Evolutionary conservation across 1,140 invertebrate species (phyloP), one percentile per base, ranked within the genome.

Genomic region (Akabosia matsudoensis): DNA sequence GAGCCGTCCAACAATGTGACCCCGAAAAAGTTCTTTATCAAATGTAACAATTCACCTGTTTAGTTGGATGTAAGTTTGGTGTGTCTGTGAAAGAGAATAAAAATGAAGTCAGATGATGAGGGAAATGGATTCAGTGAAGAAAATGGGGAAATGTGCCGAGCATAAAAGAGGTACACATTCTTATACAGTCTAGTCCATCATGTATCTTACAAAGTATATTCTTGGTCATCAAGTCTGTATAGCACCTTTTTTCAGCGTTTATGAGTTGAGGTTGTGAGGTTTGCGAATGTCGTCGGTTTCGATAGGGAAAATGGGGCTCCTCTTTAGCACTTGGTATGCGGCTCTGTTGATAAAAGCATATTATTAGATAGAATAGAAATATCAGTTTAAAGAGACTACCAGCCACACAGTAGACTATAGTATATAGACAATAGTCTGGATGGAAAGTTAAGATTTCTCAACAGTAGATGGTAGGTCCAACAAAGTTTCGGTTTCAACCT

Each of bases 401-500:
- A 45, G 37, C 37, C 7, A 18, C 37, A 45, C 37, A 45, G 18
- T 45, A 45, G 37, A 18, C 18, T 45, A 18, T 45, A 45, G n/a
- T n/a, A n/a, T n/a, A n/a, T n/a, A n/a, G n/a, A 45, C 7, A 45
- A 7, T 45, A 45, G 7, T 45, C 7, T 45, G 37, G 37, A 7
- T 45, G 37, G 10, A 13, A 56, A 56, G 14, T 24, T 56, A 10
- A 13, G 54, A 3, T 67, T 67, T 67, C 26, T 67, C 61, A 67
- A 67, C 61, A 67, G n/a, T n/a, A n/a, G 61, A 67, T 67, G 61
- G 61, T 67, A 67, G 61, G 61, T 67, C 61, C 30, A 28, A 4
- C 22, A 30, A 7, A 67, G 1, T 56, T 56, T 56, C 37, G 7
- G 37, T 45, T 18, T n/a, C n/a, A n/a, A n/a, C n/a, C n/a, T n/a